A percentile compares a stretch with the other conserved stretches of the same genome.
Conservation (phyloP, 2,113 vertebrate genomes). For the Protomyctophum bolini region DNA sequence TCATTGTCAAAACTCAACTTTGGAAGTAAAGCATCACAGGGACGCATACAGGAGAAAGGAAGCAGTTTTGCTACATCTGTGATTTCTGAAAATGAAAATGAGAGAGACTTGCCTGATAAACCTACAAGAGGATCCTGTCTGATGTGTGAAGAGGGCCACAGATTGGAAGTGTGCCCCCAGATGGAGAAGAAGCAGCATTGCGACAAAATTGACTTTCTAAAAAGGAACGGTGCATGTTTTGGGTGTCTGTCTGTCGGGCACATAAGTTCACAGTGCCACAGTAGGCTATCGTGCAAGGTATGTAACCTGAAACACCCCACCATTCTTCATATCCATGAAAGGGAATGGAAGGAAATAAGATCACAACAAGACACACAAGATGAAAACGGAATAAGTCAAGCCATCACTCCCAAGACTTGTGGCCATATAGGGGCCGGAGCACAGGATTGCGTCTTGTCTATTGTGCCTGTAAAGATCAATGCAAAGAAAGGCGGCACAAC, state of each 20-base stretch:
- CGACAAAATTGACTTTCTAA: constrained; percentile 1
- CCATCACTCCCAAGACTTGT: no score
- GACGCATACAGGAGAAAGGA: not conserved
- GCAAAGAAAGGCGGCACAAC: no score
- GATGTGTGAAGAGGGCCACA: not conserved
- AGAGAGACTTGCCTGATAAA: no score
- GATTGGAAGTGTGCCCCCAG: not conserved
- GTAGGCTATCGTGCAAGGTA: not conserved
- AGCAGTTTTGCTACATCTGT: constrained; percentile 13
- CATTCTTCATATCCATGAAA: constrained; percentile 2
- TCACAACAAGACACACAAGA: not conserved
- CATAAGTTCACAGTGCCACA: not conserved
- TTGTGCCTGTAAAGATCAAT: no score
- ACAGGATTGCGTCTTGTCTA: no score
- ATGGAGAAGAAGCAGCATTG: not conserved
- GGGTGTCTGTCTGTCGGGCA: not conserved
- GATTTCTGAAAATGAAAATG: not conserved
- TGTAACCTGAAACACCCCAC: constrained; percentile 1
- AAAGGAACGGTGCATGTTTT: constrained; percentile 5
- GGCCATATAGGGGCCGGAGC: no score
- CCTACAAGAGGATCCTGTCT: not conserved
- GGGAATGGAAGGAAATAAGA: not conserved
- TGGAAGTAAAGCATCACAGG: not conserved
- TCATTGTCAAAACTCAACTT: not conserved
- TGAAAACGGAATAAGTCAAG: no score